Conservation (phyloP, 2,888 invertebrate species). For the Petrolisthes cinctipes region DNA sequence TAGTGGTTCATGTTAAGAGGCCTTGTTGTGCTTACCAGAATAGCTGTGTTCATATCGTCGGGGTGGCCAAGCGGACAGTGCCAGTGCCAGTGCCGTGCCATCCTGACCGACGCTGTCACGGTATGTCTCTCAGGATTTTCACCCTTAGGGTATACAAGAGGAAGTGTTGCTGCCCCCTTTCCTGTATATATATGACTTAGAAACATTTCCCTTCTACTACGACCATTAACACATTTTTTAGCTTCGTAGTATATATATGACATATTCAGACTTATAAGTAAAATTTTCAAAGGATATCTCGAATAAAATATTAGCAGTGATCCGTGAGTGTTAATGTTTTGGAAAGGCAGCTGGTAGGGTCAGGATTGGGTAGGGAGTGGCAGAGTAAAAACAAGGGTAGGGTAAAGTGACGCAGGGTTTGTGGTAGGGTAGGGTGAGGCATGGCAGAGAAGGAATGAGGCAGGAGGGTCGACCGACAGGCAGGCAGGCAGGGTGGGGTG, state of each 20-base stretch:
- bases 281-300: too few species aligned
- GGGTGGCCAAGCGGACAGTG: conserved; percentile 48
- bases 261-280: too few species aligned
- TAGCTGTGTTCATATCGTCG: conserved; percentile 44
- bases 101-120: not conserved
- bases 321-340: conserved; percentile 21
- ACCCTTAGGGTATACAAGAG: conserved; percentile 10
- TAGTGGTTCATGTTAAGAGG: not conserved
- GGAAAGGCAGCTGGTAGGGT: conserved; percentile 30
- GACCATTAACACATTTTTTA: not conserved
- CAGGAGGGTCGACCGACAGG: not conserved
- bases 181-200: conserved; percentile 22
- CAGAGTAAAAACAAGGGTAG: not conserved
- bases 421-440: not conserved
- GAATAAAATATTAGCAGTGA: too few species aligned
- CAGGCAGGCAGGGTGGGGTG: not conserved
- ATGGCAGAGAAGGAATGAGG: not conserved
- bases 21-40: conserved; percentile 48
- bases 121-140: conserved; percentile 19
- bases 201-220: not conserved
- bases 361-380: conserved; percentile 5
- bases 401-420: not conserved
- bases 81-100: conserved; percentile 34
- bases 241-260: too few species aligned
- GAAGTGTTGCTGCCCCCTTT: conserved; percentile 27